phyloP scores from a whole-genome alignment of 2,113 vertebrate genomes.

The Psittacula cyanocephala region DNA sequence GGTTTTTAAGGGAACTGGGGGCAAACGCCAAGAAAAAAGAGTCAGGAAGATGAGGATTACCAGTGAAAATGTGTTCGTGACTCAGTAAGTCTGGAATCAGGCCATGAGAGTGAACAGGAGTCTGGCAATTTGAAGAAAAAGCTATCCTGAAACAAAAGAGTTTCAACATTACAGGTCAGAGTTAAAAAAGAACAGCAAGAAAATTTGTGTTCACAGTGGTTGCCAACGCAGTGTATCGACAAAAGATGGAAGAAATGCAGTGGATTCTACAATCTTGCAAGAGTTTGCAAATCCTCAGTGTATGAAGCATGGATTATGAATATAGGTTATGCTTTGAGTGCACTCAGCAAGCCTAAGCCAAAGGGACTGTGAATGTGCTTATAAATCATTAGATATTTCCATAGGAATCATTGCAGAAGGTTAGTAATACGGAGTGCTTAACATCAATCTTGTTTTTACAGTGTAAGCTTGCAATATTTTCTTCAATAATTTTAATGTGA shows the following conservation, averaged over 20 bases:
- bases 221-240: background rate
- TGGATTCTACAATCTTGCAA: background rate
- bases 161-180: background rate
- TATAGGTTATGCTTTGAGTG: constrained; percentile 15
- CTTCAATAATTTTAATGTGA: constrained; percentile 11
- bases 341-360: background rate
- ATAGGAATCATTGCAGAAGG: constrained; percentile 2
- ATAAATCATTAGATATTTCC: constrained; percentile 29
- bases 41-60: background rate
- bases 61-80: background rate
- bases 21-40: background rate
- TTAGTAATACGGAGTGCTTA: constrained; percentile 13
- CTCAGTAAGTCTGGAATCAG: background rate
- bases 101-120: background rate
- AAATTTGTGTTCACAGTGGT: background rate
- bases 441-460: constrained; percentile 20
- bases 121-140: background rate
- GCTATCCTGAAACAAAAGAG: background rate
- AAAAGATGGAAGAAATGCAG: background rate
- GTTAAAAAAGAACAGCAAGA: background rate
- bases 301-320: constrained; percentile 29
- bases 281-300: background rate
- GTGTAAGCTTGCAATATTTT: background rate
- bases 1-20: background rate
- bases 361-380: background rate